phyloP scores from a whole-genome alignment of 2,113 vertebrate species.

The Sminthopsis crassicaudata region DNA sequence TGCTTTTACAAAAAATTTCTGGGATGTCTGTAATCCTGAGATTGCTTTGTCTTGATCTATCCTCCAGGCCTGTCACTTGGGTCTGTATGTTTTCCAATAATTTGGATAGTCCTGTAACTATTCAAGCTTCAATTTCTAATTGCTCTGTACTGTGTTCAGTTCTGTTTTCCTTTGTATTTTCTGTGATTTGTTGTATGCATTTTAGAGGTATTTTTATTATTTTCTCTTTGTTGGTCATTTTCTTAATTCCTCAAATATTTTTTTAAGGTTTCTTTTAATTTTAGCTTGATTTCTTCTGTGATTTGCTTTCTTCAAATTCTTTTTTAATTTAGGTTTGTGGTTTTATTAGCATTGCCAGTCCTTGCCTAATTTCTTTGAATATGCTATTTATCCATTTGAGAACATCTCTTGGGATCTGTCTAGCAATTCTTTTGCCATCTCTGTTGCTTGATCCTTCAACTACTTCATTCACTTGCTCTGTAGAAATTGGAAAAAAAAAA shows the following conservation, averaged over 20 bases:
- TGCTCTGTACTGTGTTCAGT: background rate
- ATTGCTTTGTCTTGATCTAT: conserved; percentile 3
- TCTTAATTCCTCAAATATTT: background rate
- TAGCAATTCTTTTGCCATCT: background rate
- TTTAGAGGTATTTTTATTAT: background rate
- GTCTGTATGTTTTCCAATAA: background rate
- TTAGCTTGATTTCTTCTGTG: background rate
- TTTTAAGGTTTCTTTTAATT: background rate
- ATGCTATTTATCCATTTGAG: background rate
- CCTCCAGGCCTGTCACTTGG: conserved; percentile 2
- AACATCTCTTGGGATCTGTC: background rate
- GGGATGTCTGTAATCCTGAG: background rate
- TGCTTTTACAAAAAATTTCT: background rate
- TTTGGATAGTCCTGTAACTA: background rate
- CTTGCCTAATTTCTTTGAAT: background rate
- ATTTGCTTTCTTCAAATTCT: background rate
- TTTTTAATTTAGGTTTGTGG: background rate
- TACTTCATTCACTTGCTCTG: background rate
- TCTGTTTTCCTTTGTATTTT: background rate
- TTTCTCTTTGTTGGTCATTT: background rate
- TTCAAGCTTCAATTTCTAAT: background rate
- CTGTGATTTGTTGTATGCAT: background rate
- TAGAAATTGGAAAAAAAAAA: background rate
- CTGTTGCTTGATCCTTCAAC: background rate
- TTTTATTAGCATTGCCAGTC: background rate